Base-by-base conservation (phyloP, 2,113 vertebrate species). In the Calyptommatus sinebrachiatus region DNA sequence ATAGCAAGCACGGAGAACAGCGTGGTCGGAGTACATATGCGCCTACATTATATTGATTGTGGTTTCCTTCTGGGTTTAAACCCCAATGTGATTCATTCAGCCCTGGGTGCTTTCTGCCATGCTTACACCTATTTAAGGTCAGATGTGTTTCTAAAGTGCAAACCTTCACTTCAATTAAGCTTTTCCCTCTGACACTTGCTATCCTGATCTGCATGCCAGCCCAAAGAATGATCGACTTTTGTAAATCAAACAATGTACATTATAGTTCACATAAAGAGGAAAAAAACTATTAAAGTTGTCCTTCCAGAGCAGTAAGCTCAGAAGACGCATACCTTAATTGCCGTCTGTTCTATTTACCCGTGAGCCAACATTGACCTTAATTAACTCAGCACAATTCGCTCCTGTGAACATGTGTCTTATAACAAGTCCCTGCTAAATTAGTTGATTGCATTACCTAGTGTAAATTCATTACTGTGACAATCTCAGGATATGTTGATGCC, bases 391-490 rank as follows among this genome's bases (percentile, higher is more conserved):
- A 78, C 70, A 62, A 85, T 85, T 80, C 11, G 31, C 50, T 63
- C 84, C 77, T 60, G 48, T 0, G 18, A 81, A 84, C 46, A 74
- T 29, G 46, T 28, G 71, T 75, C 82, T 79, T 77, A 71, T 60
- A 85, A 85, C 18, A 83, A 85, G 66, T 81, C 70, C 53, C 82
- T n/a, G 5, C 29, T 78, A 80, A 89, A 89, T 87, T 66, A 87
- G 63, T 68, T 83, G 87, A 91, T 87, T 87, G 80, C 26, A 76
- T 89, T 91, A 84, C 50, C 74, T 80, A 81, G 45, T 71, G 75
- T 79, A 71, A 89, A 85, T 85, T 85, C 29, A 84, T 85, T 90
- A 85, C 62, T 35, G 21, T 79, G 50, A 77, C 71, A 74, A 67
- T 81, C 48, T 61, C 60, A 1, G 41, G 61, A 24, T 74, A 73